Base-by-base conservation (phyloP, 1,140 invertebrate genomes). In the Zaprionus ghesquierei region DNA sequence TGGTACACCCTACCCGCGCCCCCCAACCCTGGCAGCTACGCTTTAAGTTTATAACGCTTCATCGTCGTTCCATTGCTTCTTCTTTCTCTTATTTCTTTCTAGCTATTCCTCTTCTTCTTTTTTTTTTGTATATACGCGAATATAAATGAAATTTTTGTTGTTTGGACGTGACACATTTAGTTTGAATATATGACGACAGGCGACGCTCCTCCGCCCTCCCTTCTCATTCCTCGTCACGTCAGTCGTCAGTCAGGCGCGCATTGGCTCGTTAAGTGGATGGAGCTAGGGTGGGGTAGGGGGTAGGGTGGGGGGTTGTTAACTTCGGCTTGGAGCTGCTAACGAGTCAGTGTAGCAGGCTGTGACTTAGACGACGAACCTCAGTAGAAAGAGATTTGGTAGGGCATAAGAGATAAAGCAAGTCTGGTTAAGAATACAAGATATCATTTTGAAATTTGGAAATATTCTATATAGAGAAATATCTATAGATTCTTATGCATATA, bases 111-210 rank as follows among this genome's bases (percentile, higher is more conserved):
- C 15, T 56, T 59, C 56, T 60, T 50, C 31, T 59, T 69, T 59
- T 61, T 60, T 50, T 35, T 59, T 69, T 58, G 54, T 61, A 35
- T 79, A 77, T 81, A 79, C 82, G 79, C 59, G 84, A 84, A 87
- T 89, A 89, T 87, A 87, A 87, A 89, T 89, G 82, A 87, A 87
- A 87, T 87, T 87, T 87, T 87, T 87, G 82, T 87, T 87, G 84
- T 77, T 89, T 79, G 84, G 79, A 87, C 82, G 82, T 87, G 82
- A 87, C 82, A 89, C 82, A 87, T 89, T 87, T 87, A 87, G 82
- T 89, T 87, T 79, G 76, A 69, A 89, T 87, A 82, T 89, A 87
- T 89, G 79, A 77, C 75, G 81, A 66, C 70, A 69, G 66, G 69
- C 61, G 49, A n/a, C n/a, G n/a, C n/a, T 62, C 58, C 46, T 53